These are phyloP conservation scores for Seriola rivoliana DNA, from an alignment of 2,113 vertebrate species.

Conservation along the genomic window DNA sequence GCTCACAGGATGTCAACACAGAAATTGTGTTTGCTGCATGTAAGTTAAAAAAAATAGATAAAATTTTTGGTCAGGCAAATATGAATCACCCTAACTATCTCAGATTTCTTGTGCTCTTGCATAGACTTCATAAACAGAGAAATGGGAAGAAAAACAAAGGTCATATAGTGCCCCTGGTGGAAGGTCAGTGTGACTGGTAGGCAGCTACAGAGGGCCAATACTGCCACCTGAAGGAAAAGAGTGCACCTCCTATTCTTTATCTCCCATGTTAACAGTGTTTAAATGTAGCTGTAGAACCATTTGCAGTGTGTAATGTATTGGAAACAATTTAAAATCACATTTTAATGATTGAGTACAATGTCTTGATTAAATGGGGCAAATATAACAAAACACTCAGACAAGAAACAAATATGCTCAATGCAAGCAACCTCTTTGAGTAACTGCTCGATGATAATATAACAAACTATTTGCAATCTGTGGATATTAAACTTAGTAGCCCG, in stretches of 20 bases:
- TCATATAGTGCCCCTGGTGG: constrained; percentile 58
- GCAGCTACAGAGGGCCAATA: constrained; percentile 51
- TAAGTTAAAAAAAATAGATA: constrained; percentile 47
- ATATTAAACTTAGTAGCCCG: constrained; percentile 6
- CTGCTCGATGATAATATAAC: constrained; percentile 6
- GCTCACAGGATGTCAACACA: constrained; percentile 51
- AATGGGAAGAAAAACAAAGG: constrained; percentile 6
- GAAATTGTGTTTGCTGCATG: constrained; percentile 51
- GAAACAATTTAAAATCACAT: constrained; percentile 66
- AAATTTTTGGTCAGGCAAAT: neutral
- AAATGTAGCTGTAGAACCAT: constrained; percentile 52
- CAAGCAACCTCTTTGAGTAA: constrained; percentile 20
- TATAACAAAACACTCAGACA: constrained; percentile 49
- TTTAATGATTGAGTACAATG: constrained; percentile 65
- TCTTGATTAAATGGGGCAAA: constrained; percentile 64
- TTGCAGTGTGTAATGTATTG: constrained; percentile 73
- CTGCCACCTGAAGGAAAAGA: constrained; percentile 73
- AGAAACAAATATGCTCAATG: constrained; percentile 34
- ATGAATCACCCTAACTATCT: constrained; percentile 51
- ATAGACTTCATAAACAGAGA: constrained; percentile 30
- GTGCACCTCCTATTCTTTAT: neutral
- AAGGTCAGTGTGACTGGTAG: neutral
- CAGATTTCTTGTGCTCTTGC: constrained; percentile 29
- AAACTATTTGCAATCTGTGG: constrained; percentile 18
- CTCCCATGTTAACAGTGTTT: constrained; percentile 42